A percentile compares a stretch with the other conserved stretches of the same genome.
These are phyloP conservation scores for Capricornis sumatraensis DNA, from an alignment of 2,113 vertebrate genomes.

Conservation along the genomic window DNA sequence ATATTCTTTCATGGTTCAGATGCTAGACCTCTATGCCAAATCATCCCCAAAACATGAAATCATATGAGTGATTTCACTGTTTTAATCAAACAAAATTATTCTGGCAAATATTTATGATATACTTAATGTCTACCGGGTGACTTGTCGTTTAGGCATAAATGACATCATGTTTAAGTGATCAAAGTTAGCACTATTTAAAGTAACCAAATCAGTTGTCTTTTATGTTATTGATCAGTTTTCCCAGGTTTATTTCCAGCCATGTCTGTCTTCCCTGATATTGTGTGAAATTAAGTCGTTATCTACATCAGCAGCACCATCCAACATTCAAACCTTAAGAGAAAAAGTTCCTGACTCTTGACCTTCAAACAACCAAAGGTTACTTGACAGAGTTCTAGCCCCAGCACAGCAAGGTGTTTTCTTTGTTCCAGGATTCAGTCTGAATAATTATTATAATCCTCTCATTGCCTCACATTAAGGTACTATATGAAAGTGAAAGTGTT, in stretches of 20 bases:
- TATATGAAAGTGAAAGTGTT: not conserved
- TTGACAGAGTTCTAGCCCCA: not conserved
- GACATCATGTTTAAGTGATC: not conserved
- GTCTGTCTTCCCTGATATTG: not conserved
- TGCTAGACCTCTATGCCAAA: not conserved
- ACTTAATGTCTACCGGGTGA: not conserved
- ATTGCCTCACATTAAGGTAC: not conserved
- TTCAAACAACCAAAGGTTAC: not conserved
- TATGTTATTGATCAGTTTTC: not conserved
- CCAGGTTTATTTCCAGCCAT: not conserved
- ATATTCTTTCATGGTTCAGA: not conserved
- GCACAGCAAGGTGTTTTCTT: not conserved
- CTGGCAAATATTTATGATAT: not conserved
- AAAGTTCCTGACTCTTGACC: not conserved
- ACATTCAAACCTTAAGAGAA: not conserved
- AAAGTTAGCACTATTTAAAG: not conserved
- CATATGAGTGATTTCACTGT: not conserved
- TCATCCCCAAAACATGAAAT: not conserved
- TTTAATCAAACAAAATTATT: slow-evolving; percentile 11
- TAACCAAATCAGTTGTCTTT: not conserved
- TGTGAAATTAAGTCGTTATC: not conserved
- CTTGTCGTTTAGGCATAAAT: not conserved
- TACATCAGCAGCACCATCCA: not conserved
- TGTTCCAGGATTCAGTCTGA: not conserved
- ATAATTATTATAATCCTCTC: not conserved